Conservation (phyloP, 2,797 vertebrate species). For the Calcarius lapponicus region DNA sequence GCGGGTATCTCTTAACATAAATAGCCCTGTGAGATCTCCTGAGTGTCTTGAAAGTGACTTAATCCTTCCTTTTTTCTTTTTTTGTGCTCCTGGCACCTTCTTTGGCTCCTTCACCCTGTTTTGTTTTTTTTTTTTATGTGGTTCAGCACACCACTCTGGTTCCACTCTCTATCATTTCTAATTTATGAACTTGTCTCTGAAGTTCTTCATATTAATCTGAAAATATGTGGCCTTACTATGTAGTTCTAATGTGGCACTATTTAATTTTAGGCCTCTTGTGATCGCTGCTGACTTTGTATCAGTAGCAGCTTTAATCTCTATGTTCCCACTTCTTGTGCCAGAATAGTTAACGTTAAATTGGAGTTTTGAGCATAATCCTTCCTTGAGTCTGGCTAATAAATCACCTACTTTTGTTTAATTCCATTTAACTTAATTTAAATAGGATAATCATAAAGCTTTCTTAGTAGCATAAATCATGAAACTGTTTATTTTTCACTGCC, state of each 20-base stretch:
- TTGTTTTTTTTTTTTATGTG: neutral
- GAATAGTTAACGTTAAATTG: neutral
- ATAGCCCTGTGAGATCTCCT: rapidly evolving
- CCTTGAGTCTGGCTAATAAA: neutral
- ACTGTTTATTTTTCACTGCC: neutral
- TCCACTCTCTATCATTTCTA: neutral
- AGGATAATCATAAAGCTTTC: neutral
- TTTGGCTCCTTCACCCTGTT: neutral
- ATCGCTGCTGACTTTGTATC: neutral
- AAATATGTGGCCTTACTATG: neutral
- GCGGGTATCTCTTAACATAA: neutral
- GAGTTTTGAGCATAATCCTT: neutral
- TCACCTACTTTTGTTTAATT: neutral
- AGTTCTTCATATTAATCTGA: neutral
- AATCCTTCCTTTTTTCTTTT: neutral
- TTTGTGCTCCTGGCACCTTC: neutral
- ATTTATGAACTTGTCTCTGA: neutral
- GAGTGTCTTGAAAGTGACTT: neutral
- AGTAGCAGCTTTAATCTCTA: neutral
- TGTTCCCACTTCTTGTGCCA: neutral
- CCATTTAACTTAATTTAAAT: neutral
- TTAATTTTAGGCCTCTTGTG: neutral
- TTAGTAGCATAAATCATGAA: neutral
- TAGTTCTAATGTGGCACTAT: neutral
- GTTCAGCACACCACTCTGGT: neutral